phyloP scores from a whole-genome alignment of 2,113 vertebrate species.

The Toxotes chatareus region DNA sequence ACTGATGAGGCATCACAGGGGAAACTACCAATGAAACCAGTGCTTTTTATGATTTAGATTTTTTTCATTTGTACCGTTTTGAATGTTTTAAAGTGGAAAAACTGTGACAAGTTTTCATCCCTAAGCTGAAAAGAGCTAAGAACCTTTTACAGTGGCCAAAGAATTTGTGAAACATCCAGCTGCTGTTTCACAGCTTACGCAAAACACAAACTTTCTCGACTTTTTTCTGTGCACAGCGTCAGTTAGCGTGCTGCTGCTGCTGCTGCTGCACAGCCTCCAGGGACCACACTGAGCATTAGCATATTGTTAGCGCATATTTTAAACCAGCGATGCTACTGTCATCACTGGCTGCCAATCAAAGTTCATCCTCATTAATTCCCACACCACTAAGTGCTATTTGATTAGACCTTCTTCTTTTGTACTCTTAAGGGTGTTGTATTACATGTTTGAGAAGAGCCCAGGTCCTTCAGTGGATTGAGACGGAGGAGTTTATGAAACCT shows the following conservation, averaged over 20 bases:
- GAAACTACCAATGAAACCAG: no score
- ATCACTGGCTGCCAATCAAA: constrained; percentile 26
- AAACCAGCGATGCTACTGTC: neutral
- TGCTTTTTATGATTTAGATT: no score
- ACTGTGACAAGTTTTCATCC: no score
- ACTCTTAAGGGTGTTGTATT: neutral
- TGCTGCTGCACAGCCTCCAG: neutral
- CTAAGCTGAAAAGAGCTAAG: neutral
- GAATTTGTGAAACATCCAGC: neutral
- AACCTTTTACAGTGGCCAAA: neutral
- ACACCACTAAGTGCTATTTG: neutral
- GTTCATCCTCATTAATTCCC: constrained; percentile 18
- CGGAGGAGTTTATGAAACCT: constrained; percentile 30
- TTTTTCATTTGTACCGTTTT: no score
- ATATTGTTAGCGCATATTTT: constrained; percentile 4
- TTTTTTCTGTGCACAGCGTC: no score
- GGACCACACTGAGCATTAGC: neutral
- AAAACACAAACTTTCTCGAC: neutral
- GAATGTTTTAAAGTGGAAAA: no score
- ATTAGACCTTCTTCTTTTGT: neutral
- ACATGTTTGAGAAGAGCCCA: neutral
- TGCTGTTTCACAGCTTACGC: neutral
- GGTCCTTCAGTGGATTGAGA: constrained; percentile 28
- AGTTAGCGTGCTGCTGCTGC: neutral
- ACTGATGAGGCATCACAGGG: no score